A percentile compares a stretch with the other conserved stretches of the same genome.
These are phyloP conservation scores for Dipodomys stephensi DNA, from an alignment of 2,113 vertebrate species.

Conservation along the genomic window DNA sequence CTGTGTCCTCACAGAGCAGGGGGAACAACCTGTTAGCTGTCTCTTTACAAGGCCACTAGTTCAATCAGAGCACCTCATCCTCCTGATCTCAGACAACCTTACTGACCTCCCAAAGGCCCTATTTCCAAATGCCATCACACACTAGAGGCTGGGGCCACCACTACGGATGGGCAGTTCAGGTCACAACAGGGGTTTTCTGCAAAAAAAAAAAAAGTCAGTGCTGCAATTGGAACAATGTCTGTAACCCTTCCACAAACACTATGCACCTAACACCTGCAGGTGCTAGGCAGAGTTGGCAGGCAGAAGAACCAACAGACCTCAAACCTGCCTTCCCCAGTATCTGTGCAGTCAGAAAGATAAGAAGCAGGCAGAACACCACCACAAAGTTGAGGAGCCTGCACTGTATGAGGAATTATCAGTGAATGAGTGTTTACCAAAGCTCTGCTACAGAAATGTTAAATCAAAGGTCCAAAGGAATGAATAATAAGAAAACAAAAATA, in stretches of 20 bases:
- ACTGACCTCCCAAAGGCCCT: background rate
- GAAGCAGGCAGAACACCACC: background rate
- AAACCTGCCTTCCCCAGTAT: background rate
- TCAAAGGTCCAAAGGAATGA: background rate
- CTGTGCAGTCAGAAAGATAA: background rate
- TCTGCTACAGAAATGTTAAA: background rate
- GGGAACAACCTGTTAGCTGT: background rate
- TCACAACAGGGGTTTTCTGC: background rate
- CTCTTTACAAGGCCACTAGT: background rate
- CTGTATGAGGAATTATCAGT: background rate
- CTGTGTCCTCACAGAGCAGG: background rate
- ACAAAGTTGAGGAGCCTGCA: background rate
- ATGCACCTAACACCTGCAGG: background rate
- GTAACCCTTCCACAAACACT: background rate
- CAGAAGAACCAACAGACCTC: background rate
- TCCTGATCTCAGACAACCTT: background rate
- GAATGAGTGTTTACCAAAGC: background rate
- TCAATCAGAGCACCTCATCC: background rate
- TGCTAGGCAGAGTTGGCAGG: background rate
- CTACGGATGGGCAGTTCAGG: background rate
- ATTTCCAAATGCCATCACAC: background rate
- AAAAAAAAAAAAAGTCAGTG: background rate
- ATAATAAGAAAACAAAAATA: slow-evolving; percentile 10
- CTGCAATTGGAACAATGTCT: background rate
- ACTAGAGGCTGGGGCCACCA: background rate